phyloP scores from a whole-genome alignment of 2,113 vertebrate species.

The Pongo abelii region DNA sequence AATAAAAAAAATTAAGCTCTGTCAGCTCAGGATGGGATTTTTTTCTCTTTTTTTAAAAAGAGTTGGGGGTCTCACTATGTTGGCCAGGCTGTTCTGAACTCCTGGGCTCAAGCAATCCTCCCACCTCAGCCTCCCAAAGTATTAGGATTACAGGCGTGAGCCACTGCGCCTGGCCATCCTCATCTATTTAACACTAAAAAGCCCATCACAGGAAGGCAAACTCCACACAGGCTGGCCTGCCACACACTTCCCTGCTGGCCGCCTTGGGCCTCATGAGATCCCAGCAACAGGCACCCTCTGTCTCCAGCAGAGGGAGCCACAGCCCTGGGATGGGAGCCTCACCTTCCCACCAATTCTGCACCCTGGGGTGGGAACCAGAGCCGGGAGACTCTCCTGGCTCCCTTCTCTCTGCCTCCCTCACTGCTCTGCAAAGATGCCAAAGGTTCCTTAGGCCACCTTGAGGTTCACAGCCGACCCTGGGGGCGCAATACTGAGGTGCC shows the following conservation, averaged over 20 bases:
- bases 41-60: no score
- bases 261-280: fast-evolving
- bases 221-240: background rate
- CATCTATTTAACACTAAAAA: background rate
- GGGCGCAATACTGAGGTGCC: background rate
- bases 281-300: background rate
- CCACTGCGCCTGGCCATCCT: no score
- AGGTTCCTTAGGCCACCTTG: background rate
- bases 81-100: no score
- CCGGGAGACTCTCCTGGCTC: background rate
- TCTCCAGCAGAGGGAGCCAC: background rate
- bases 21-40: background rate
- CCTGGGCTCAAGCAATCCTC: no score
- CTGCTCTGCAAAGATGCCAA: background rate
- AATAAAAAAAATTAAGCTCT: background rate
- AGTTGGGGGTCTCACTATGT: no score
- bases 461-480: background rate
- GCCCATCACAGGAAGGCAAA: background rate
- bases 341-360: background rate
- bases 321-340: background rate
- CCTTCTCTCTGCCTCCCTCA: background rate
- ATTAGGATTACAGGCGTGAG: no score
- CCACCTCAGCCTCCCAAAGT: no score
- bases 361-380: background rate
- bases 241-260: fast-evolving